phyloP scores from a whole-genome alignment of 2,888 invertebrate genomes.

The Aphrophora alni region DNA sequence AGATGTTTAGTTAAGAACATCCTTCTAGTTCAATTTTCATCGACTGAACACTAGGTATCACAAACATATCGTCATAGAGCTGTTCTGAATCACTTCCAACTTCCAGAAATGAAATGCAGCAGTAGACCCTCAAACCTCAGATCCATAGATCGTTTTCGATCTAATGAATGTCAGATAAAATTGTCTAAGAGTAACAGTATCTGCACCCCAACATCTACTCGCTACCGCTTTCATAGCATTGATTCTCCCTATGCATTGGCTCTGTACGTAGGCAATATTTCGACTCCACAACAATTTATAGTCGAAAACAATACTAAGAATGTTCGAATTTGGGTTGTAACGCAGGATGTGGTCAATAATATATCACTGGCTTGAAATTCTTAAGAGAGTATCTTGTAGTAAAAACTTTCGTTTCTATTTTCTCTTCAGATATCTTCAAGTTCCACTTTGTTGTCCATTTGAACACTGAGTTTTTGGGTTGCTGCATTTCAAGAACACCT shows the following conservation, averaged over 20 bases:
- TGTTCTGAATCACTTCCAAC: background rate
- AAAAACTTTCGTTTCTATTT: background rate
- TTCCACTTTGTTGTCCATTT: background rate
- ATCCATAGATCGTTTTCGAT: background rate
- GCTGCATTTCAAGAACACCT: background rate
- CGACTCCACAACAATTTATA: background rate
- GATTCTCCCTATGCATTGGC: background rate
- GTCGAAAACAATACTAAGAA: background rate
- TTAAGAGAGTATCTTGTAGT: background rate
- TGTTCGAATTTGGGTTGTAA: background rate
- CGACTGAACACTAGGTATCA: background rate
- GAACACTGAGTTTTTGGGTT: background rate
- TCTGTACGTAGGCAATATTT: background rate
- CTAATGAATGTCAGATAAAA: background rate
- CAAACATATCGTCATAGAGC: background rate
- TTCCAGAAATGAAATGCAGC: no score
- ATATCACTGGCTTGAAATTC: background rate
- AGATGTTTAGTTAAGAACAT: no score
- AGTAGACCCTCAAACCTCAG: no score
- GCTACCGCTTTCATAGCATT: background rate
- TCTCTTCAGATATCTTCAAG: background rate
- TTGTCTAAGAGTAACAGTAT: no score
- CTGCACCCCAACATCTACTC: background rate
- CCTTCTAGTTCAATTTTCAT: no score
- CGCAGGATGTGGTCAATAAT: background rate